Base-by-base conservation (phyloP, 1,140 invertebrate species). In the Apis dorsata region DNA sequence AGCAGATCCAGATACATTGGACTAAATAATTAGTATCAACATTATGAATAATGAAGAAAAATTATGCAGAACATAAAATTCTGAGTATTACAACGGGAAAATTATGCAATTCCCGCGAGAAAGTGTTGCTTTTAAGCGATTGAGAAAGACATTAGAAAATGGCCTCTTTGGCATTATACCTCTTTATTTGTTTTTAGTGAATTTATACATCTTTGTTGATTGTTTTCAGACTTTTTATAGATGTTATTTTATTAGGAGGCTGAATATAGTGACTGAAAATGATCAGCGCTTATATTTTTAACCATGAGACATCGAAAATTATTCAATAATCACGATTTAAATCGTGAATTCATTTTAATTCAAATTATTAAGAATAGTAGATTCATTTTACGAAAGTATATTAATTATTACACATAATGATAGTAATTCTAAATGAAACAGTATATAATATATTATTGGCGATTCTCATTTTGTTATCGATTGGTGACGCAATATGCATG, bases 1-100 rank as follows among this genome's bases (percentile, higher is more conserved):
- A 71, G 63, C 86, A 92, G 92, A 92, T 85, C 90, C 89, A 24
- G 90, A 92, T 28, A 83, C 86, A 12, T 69, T 90, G 55, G 88
- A 91, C n/a, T 90, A 90, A 62, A 86, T 89, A 70, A 86, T 89
- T 68, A 87, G 90, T 75, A 84, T 86, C 12, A 91, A 89, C 77
- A 28, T 85, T n/a, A 72, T 86, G 53, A 87, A 85, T 53, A 87
- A 91, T 34, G 86, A 89, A 55, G 90, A 92, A 15, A 87, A 44
- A 44, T 44, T 44, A 86, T 55, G 86, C 86, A 57, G 83, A 88
- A 79, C 86, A 81, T 76, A 87, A 34, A 90, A 68, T 79, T 90
- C 70, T 57, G 82, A 86, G 69, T 90, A 83, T 84, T 85, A 73
- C 80, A 59, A 53, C 7, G 62, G 28, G 66, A 72, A 63, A 59